Conservation (phyloP, 2,113 vertebrate species). For the Acinonyx jubatus region DNA sequence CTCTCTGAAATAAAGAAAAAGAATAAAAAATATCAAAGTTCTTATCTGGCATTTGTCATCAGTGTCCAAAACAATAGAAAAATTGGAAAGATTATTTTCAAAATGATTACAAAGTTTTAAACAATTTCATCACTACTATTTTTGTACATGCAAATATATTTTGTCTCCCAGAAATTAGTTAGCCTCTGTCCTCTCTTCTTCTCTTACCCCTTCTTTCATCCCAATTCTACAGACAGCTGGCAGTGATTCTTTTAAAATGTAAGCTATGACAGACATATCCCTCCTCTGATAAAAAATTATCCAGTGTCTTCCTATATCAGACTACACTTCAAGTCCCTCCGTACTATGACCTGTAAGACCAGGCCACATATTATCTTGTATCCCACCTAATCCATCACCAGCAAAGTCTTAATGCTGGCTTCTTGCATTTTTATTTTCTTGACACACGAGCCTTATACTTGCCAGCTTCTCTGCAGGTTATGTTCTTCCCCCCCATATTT, state of each 20-base stretch:
- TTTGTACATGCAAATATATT: not conserved
- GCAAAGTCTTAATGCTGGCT: not conserved
- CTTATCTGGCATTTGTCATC: not conserved
- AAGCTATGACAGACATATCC: rapidly evolving
- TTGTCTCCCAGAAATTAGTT: not conserved
- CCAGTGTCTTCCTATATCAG: not conserved
- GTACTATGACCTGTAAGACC: not conserved
- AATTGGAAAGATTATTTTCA: not conserved
- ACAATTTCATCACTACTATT: not conserved
- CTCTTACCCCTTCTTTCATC: rapidly evolving
- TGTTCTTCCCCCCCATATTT: not conserved
- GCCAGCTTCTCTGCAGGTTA: not conserved
- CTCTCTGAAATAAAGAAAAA: too few species aligned
- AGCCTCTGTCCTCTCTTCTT: not conserved
- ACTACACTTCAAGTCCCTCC: not conserved
- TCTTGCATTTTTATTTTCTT: not conserved
- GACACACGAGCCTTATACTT: not conserved
- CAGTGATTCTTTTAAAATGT: not conserved
- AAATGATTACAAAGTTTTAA: not conserved
- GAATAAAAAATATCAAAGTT: not conserved
- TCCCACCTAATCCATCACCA: not conserved
- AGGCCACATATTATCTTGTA: not conserved
- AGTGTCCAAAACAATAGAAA: not conserved
- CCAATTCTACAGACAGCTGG: rapidly evolving
- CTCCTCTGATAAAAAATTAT: not conserved